These are phyloP conservation scores for Papilio glaucus DNA, from an alignment of 1,140 invertebrate species.

Conservation along the genomic window DNA sequence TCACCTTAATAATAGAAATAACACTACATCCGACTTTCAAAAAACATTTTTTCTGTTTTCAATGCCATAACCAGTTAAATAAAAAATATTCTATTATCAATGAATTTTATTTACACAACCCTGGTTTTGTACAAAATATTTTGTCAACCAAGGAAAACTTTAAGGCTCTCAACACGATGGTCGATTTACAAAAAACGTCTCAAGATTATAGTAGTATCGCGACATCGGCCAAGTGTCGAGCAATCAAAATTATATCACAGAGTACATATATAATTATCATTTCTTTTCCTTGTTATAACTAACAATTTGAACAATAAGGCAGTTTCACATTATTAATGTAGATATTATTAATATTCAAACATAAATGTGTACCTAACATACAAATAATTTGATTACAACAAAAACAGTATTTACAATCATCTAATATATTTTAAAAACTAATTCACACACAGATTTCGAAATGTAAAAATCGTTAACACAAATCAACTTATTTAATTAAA, in stretches of 20 bases:
- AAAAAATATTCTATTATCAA: conserved; percentile 50
- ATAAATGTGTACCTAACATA: neutral
- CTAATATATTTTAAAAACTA: too few relatives aligned
- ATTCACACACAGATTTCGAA: neutral
- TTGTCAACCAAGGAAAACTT: conserved; percentile 56
- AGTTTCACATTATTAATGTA: neutral
- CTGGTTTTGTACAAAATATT: conserved; percentile 56
- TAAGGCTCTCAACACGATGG: conserved; percentile 14
- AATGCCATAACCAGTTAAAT: neutral
- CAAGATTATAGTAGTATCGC: neutral
- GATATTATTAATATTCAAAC: neutral
- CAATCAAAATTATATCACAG: conserved; percentile 70
- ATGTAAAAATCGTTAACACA: too few relatives aligned
- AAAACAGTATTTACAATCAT: too few relatives aligned
- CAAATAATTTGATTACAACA: neutral
- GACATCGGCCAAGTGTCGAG: conserved; percentile 2
- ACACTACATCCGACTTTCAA: too few relatives aligned
- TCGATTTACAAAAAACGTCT: conserved; percentile 4
- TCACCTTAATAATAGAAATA: too few relatives aligned
- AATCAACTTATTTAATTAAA: too few relatives aligned
- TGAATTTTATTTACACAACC: conserved; percentile 70
- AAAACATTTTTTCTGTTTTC: neutral
- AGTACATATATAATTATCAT: conserved; percentile 60
- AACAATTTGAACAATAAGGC: conserved; percentile 29
- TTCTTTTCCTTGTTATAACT: conserved; percentile 43